A percentile compares a stretch with the other conserved stretches of the same genome.
These are phyloP conservation scores for Neelides sp. DNA, from an alignment of 1,140 invertebrate species.

Conservation along the genomic window DNA sequence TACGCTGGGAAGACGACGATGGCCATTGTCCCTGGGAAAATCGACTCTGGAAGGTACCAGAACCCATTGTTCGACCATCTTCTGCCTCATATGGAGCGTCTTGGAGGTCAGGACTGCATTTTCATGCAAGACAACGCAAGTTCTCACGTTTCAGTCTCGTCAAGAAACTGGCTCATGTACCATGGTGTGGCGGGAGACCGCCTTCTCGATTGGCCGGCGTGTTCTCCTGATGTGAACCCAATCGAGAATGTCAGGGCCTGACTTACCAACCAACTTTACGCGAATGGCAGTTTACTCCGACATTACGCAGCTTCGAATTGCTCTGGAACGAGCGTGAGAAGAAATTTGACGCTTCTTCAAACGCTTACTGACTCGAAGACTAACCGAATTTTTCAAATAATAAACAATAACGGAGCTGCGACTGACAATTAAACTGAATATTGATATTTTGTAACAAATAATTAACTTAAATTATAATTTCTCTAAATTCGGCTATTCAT, in stretches of 20 bases:
- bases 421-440: slow-evolving; percentile 8
- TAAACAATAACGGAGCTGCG: slow-evolving; percentile 6
- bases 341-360: background rate
- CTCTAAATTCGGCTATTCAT: too few relatives aligned
- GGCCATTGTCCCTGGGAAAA: too few relatives aligned
- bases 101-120: too few relatives aligned
- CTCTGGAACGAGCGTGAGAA: slow-evolving; percentile 7
- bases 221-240: slow-evolving; percentile 14
- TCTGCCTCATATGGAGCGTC: too few relatives aligned
- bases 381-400: slow-evolving; percentile 8
- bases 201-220: slow-evolving; percentile 5
- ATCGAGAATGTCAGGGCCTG: slow-evolving; percentile 20
- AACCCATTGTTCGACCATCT: too few relatives aligned
- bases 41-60: too few relatives aligned
- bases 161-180: background rate
- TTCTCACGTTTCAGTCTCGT: background rate
- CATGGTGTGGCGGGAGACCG: slow-evolving; percentile 2
- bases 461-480: too few relatives aligned
- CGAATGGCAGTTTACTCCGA: slow-evolving; percentile 6
- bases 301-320: slow-evolving; percentile 1
- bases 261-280: slow-evolving; percentile 10
- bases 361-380: slow-evolving; percentile 11
- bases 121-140: too few relatives aligned
- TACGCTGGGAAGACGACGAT: too few relatives aligned
- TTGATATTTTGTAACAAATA: too few relatives aligned